Evolutionary conservation across 2,797 vertebrate species (phyloP).

Genomic region (Oophaga sylvatica): DNA sequence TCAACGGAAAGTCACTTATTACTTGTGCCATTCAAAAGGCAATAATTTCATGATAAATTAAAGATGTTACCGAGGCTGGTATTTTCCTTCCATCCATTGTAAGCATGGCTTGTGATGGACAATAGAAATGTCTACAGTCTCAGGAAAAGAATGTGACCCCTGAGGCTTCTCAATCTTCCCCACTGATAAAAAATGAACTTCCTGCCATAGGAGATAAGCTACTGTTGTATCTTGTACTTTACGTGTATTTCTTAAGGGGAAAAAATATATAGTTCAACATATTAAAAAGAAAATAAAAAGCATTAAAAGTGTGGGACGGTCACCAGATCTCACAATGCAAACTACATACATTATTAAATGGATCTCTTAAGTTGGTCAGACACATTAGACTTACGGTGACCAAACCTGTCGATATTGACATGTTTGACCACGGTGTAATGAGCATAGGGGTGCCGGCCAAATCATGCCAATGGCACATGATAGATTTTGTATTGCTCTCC

Average conservation of each 20-base stretch:
- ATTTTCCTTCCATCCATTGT: conserved; percentile 37
- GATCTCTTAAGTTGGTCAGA: too few species aligned
- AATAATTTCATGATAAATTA: conserved; percentile 37
- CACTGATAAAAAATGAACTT: conserved; percentile 38
- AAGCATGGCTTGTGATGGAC: conserved; percentile 19
- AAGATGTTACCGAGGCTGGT: conserved; percentile 12
- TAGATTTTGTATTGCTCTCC: too few species aligned
- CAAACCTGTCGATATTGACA: too few species aligned
- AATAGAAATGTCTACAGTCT: conserved; percentile 32
- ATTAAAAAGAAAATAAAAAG: background rate
- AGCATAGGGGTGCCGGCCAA: too few species aligned
- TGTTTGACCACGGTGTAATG: too few species aligned
- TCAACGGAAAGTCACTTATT: conserved; percentile 25
- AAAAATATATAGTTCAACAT: background rate
- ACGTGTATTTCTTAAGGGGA: conserved; percentile 1
- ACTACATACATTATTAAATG: too few species aligned
- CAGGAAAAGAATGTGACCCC: conserved; percentile 26
- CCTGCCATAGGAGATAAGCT: conserved; percentile 22
- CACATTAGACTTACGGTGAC: too few species aligned
- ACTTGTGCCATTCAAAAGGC: conserved; percentile 12
- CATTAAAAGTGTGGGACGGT: too few species aligned
- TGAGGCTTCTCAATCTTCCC: conserved; percentile 33
- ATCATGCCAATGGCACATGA: too few species aligned
- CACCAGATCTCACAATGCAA: too few species aligned
- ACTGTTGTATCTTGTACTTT: conserved; percentile 3